Evolutionary conservation across 2,888 invertebrate species (phyloP).

Genomic region (Halocaridina rubra): DNA sequence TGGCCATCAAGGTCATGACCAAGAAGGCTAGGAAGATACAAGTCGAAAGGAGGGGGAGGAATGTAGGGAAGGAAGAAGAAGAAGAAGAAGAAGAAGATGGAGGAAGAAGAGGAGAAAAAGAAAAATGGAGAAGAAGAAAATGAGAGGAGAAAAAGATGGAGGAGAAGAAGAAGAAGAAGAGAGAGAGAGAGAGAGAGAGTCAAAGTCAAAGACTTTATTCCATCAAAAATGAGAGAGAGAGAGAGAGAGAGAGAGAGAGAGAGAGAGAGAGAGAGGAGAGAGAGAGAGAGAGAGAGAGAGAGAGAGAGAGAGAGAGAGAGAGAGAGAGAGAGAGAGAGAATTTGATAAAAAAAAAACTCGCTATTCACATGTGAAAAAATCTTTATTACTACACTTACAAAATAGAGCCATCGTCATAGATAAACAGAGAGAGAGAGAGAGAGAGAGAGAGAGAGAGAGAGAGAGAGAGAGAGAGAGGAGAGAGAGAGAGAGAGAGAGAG

Average conservation of each 20-base stretch:
- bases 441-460: not conserved
- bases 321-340: not conserved
- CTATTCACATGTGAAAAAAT: not conserved
- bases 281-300: not conserved
- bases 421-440: not conserved
- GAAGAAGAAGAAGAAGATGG: no score
- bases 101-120: no score
- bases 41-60: no score
- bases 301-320: not conserved
- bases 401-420: not conserved
- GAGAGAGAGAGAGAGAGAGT: not conserved
- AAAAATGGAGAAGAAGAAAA: no score
- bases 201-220: not conserved
- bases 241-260: not conserved
- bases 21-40: no score
- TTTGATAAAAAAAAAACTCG: not conserved
- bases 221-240: not conserved
- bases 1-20: no score
- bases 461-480: not conserved
- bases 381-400: not conserved
- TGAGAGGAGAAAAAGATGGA: no score
- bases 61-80: no score
- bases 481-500: slow-evolving; percentile 1
- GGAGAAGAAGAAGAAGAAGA: no score
- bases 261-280: not conserved